Base-by-base conservation (phyloP, 2,797 vertebrate species). In the Sebastes glaucus region DNA sequence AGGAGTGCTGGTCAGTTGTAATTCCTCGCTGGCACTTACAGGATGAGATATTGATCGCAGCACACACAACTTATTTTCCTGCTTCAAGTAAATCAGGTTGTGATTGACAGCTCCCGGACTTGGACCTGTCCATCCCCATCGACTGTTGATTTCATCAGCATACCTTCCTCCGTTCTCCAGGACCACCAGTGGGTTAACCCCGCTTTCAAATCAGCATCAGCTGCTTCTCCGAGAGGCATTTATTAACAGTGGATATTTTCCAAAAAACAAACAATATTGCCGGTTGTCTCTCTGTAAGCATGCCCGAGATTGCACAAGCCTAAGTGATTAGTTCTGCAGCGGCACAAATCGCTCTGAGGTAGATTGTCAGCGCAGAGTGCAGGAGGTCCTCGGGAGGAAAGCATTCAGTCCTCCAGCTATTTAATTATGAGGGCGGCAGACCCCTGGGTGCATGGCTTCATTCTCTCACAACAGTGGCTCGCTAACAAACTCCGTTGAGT, bases 281-380 rank as follows among this genome's bases (percentile, higher is more conserved):
- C 52, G 55, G 23, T 89, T 86, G 76, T 81, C 49, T 83, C 70
- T 87, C 82, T 46, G 65, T 72, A 60, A 60, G 83, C 72, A 27
- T 77, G 49, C 66, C 90, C 79, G 81, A 79, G 82, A 91, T 88
- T 80, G 85, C 78, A 81, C 62, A 69, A 52, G 86, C 73, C 86
- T 91, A 93, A 93, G 92, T 93, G 91, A 94, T 93, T 94, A 90
- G 87, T 91, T 93, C 88, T 81, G 74, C 82, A 6, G 81, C 23
- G 16, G 76, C 82, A 88, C 75, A 82, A 86, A 87, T 77, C 30
- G 78, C 89, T 84, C 2, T 14, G 83, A 82, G 85, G 86, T 84
- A 78, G 84, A 85, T 89, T 89, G 90, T 90, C 86, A 42, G 77
- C 7, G 38, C 66, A 74, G 81, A 87, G 87, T 53, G 76, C 72